Evolutionary conservation across 2,797 vertebrate genomes (phyloP).

Genomic region (Channa striata): DNA sequence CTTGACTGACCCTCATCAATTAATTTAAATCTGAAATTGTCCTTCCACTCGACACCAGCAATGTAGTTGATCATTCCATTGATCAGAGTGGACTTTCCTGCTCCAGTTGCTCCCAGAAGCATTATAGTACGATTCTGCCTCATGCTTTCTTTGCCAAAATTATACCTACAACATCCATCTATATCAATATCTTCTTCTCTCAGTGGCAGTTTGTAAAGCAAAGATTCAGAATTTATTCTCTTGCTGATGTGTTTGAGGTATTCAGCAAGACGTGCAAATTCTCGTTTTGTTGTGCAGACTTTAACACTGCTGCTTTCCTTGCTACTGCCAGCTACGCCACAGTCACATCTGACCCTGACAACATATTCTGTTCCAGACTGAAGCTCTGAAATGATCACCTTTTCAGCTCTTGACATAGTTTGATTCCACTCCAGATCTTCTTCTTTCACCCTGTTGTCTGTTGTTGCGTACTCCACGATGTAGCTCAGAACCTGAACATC

Average conservation of each 20-base stretch:
- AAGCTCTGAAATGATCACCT: constrained; percentile 37
- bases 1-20: constrained; percentile 41
- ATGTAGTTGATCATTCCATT: constrained; percentile 71
- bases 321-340: constrained; percentile 51
- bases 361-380: constrained; percentile 35
- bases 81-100: constrained; percentile 52
- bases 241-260: constrained; percentile 25
- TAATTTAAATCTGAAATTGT: constrained; percentile 46
- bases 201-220: constrained; percentile 41
- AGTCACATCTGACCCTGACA: constrained; percentile 60
- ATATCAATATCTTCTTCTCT: constrained; percentile 23
- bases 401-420: neutral
- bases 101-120: constrained; percentile 55
- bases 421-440: constrained; percentile 47
- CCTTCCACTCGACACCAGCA: constrained; percentile 62
- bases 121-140: constrained; percentile 50
- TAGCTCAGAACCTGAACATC: constrained; percentile 34
- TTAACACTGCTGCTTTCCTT: constrained; percentile 30
- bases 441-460: neutral
- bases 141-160: constrained; percentile 19
- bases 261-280: constrained; percentile 11
- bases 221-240: neutral
- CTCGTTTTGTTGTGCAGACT: constrained; percentile 12
- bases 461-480: constrained; percentile 37
- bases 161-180: constrained; percentile 9